Conservation (phyloP, 2,888 invertebrate species). For the Sarcophaga caerulescens region DNA sequence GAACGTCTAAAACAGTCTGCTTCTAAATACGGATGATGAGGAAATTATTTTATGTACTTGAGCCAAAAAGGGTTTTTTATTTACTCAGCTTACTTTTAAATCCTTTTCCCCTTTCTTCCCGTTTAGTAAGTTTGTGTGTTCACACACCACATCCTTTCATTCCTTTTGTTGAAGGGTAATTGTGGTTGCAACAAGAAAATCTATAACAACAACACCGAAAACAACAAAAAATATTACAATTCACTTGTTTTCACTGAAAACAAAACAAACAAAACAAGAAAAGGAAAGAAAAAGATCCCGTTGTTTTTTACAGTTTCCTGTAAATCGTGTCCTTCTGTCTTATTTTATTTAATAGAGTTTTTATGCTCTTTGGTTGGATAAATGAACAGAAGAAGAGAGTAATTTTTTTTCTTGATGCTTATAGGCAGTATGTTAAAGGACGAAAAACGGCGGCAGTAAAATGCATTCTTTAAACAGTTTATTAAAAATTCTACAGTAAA, state of each 20-base stretch:
- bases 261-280: conserved; percentile 6
- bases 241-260: background rate
- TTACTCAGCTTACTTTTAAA: conserved; percentile 3
- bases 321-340: background rate
- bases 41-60: conserved; percentile 17
- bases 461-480: background rate
- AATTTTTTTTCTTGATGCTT: background rate
- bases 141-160: background rate
- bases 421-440: background rate
- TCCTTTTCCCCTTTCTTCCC: background rate
- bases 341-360: background rate
- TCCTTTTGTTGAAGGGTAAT: conserved; percentile 3
- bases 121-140: background rate
- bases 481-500: background rate
- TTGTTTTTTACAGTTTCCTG: background rate
- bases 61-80: conserved; percentile 10
- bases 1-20: too few relatives aligned
- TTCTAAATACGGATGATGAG: background rate
- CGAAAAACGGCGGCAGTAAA: background rate
- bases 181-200: background rate
- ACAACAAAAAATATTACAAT: too few relatives aligned
- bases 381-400: background rate
- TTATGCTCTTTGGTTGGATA: background rate
- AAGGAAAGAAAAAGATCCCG: background rate
- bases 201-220: background rate